Percentiles rank a stretch among this genome's conserved stretches.
Conservation (phyloP, 2,797 vertebrate species). For the Anguilla anguilla region DNA sequence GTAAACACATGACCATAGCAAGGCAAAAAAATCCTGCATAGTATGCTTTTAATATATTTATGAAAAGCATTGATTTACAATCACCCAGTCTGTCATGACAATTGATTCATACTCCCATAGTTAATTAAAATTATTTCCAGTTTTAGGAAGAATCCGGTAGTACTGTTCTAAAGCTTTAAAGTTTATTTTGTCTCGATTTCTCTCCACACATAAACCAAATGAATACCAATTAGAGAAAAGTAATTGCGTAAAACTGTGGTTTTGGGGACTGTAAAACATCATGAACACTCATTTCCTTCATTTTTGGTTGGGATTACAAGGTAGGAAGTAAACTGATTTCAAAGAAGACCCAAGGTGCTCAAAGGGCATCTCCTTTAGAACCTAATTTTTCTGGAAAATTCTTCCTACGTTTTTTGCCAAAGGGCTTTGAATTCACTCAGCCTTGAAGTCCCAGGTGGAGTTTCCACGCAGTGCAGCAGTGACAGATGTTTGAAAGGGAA, state of each 20-base stretch:
- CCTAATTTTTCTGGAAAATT: not conserved
- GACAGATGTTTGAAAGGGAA: conserved; percentile 28
- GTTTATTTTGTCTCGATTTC: not conserved
- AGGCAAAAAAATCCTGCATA: not conserved
- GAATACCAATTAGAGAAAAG: not conserved
- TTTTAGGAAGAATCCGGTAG: not conserved
- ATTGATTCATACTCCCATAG: not conserved
- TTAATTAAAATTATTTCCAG: not conserved
- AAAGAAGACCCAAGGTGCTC: not conserved
- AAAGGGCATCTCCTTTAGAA: not conserved
- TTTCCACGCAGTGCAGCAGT: not conserved
- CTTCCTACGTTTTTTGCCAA: not conserved
- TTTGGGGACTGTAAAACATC: not conserved
- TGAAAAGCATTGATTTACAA: not conserved
- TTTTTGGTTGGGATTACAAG: not conserved
- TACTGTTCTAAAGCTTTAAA: not conserved
- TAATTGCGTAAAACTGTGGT: not conserved
- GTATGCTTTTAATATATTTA: not conserved
- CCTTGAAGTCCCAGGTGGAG: conserved; percentile 27
- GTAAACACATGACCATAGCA: no score
- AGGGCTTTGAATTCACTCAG: conserved; percentile 16
- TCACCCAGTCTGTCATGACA: not conserved
- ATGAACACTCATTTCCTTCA: not conserved
- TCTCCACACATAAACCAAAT: not conserved
- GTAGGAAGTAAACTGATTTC: not conserved